Evolutionary conservation across 1,140 invertebrate genomes (phyloP).

Genomic region (Orchestia grillus): DNA sequence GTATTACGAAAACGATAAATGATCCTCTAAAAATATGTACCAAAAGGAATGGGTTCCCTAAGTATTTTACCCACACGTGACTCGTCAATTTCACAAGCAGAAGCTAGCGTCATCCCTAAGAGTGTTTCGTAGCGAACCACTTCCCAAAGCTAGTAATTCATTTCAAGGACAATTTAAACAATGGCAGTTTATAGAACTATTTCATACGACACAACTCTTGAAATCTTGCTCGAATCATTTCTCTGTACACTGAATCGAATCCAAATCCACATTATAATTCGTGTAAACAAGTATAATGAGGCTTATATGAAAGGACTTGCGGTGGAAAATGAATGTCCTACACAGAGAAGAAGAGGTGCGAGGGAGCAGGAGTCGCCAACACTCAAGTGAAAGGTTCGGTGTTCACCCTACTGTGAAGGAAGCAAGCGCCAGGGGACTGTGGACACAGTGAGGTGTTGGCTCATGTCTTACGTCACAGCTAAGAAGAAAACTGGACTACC

Average conservation of each 20-base stretch:
- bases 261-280: neutral
- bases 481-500: neutral
- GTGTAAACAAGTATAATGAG: neutral
- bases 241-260: neutral
- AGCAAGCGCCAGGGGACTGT: neutral
- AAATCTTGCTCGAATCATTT: neutral
- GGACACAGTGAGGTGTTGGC: neutral
- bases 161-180: neutral
- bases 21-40: neutral
- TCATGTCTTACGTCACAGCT: neutral
- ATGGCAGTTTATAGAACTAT: neutral
- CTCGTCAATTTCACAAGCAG: neutral
- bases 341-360: neutral
- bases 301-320: neutral
- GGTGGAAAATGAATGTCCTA: neutral
- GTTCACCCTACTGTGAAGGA: neutral
- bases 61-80: neutral
- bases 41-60: neutral
- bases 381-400: neutral
- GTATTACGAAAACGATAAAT: neutral
- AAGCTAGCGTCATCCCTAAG: neutral
- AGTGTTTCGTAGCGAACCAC: neutral
- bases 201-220: neutral
- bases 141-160: neutral
- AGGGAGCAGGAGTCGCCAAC: constrained; percentile 1